Evolutionary conservation across 2,113 vertebrate genomes (phyloP).

Genomic region (Rissa tridactyla): DNA sequence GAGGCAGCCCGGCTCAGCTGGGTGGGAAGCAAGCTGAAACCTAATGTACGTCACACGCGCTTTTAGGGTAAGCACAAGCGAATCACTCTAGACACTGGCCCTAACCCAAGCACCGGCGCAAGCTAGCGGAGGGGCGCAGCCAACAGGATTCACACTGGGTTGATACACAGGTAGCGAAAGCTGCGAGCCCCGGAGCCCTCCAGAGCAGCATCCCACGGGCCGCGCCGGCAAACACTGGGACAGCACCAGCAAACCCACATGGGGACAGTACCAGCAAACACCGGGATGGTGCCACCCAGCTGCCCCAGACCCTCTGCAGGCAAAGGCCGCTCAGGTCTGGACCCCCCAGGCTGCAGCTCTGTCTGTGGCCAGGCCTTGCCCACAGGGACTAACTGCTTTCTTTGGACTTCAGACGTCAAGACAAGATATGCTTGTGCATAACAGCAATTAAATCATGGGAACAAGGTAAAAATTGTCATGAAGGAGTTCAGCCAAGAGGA

Average conservation of each 20-base stretch:
- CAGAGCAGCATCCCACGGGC: background rate
- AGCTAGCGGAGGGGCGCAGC: background rate
- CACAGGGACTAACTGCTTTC: background rate
- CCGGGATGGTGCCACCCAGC: background rate
- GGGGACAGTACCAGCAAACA: background rate
- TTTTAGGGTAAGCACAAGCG: accelerated
- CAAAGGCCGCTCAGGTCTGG: accelerated
- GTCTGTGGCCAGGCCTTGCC: background rate
- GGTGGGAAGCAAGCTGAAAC: background rate
- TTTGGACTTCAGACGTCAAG: background rate
- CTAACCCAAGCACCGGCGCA: accelerated
- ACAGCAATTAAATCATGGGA: background rate
- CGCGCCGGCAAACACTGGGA: too few relatives aligned
- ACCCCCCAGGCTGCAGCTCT: background rate
- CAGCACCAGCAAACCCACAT: too few relatives aligned
- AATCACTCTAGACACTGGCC: accelerated
- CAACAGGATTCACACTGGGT: background rate
- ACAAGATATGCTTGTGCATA: background rate
- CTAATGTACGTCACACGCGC: accelerated
- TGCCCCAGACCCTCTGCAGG: background rate
- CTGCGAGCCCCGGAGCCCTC: background rate
- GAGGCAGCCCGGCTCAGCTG: background rate
- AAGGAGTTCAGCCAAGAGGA: background rate
- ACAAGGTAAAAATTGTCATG: background rate
- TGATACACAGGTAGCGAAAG: accelerated